Base-by-base conservation (phyloP, 2,888 invertebrate genomes). In the Microctonus brassicae region DNA sequence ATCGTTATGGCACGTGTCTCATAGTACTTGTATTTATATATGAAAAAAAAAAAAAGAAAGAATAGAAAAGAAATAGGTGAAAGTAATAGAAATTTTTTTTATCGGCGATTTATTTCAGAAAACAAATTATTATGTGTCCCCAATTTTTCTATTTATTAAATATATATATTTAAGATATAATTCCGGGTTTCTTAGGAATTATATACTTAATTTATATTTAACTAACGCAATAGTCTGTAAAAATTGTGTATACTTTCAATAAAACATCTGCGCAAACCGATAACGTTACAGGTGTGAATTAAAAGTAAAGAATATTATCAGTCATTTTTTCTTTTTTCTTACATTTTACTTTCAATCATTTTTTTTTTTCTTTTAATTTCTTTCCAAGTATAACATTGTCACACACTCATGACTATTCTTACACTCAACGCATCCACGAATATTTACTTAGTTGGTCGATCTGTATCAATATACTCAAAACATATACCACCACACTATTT, bases 271-370 rank as follows among this genome's bases (percentile, higher is more conserved):
- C 53, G 64, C 34, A 34, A 53, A 53, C 47, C n/a, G 20, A 64
- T 64, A 52, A 64, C 34, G 64, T 9, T 47, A 9, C 64, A 64
- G 53, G 64, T 64, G 64, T 64, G 53, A 64, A 64, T 53, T 53
- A 1, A 33, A 64, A 22, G 34, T 64, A 64, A 64, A 64, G 29
- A 64, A 53, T 17, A 47, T 20, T 53, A 53, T 64, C 47, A 53
- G 47, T 64, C 64, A 53, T 13, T 64, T 53, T 11, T 64, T 47
- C 53, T 53, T 64, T 13, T 52, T 53, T n/a, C 5, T 20, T 20
- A 17, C 17, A 53, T 20, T 34, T 7, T 34, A 10, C 33, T 33
- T 17, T 17, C n/a, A 17, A 34, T 33, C 17, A 17, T n/a, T 47
- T 47, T 47, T 47, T 7, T 47, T 47, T 17, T 47, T n/a, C 13